phyloP scores from a whole-genome alignment of 2,113 vertebrate genomes.

The Erythrocebus patas region DNA sequence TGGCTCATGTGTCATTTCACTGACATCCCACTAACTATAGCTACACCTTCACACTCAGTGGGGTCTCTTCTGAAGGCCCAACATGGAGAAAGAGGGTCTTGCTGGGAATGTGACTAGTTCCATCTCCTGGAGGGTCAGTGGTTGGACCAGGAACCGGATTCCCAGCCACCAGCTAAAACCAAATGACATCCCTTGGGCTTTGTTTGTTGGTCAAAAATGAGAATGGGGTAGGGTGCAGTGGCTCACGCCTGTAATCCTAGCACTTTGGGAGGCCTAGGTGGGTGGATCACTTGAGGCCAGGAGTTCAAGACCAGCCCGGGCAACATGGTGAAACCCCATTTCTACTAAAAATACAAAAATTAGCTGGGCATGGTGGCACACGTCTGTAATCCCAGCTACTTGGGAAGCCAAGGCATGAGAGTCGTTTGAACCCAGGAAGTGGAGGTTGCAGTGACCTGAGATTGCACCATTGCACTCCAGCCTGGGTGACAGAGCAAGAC shows the following conservation, averaged over 20 bases:
- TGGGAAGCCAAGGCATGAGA: neutral
- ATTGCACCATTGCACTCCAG: no score
- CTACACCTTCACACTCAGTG: neutral
- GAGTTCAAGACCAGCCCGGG: neutral
- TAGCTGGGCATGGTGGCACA: neutral
- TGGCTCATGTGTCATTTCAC: neutral
- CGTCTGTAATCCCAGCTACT: neutral
- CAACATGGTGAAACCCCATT: neutral
- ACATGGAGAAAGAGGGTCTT: neutral
- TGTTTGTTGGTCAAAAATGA: neutral
- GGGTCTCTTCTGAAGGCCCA: neutral
- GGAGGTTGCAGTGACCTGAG: no score
- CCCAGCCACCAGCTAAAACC: neutral
- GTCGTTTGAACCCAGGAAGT: neutral
- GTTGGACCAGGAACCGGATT: neutral
- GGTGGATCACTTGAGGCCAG: neutral
- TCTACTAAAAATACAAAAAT: neutral
- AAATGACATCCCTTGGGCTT: neutral
- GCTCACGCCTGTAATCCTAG: neutral
- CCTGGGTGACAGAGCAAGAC: no score
- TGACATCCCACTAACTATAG: neutral
- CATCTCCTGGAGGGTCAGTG: neutral
- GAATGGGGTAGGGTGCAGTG: neutral
- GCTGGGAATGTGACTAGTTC: neutral
- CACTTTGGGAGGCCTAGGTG: neutral